A percentile compares a stretch with the other conserved stretches of the same genome.
Conservation (phyloP, 1,140 invertebrate species). For the Heliconius hermathena region DNA sequence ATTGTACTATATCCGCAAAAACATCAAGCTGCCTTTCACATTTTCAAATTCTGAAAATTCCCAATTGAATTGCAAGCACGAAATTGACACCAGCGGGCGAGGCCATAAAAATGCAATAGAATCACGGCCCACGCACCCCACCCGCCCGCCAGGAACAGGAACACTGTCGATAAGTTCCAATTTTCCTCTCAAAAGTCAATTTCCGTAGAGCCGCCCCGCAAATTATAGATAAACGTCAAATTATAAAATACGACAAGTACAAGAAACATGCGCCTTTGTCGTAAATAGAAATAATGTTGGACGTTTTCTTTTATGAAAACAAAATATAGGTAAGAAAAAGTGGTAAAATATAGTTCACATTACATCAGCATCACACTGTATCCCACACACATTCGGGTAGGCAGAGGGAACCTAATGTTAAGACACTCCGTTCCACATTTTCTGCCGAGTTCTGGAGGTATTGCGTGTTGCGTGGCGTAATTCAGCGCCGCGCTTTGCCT, state of each 20-base stretch:
- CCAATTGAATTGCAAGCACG: conserved; percentile 24
- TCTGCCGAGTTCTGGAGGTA: too few relatives aligned
- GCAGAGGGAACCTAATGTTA: too few relatives aligned
- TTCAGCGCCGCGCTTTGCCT: too few relatives aligned
- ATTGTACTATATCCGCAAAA: background rate
- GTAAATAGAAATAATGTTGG: background rate
- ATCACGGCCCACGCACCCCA: conserved; percentile 1
- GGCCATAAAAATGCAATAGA: conserved; percentile 34
- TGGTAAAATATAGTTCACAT: too few relatives aligned
- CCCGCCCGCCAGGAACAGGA: background rate
- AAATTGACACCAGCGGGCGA: conserved; percentile 31
- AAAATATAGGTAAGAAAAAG: too few relatives aligned
- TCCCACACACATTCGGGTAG: too few relatives aligned
- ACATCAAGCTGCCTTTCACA: background rate
- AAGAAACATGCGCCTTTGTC: conserved; percentile 7
- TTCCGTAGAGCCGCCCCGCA: conserved; percentile 28
- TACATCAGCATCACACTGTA: too few relatives aligned
- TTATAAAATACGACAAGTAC: conserved; percentile 18
- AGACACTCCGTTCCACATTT: too few relatives aligned
- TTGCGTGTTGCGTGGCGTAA: too few relatives aligned
- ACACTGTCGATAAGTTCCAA: conserved; percentile 21
- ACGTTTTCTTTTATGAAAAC: background rate
- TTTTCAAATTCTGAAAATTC: conserved; percentile 14
- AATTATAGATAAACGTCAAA: conserved; percentile 27
- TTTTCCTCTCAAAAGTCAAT: conserved; percentile 32